Evolutionary conservation across 2,888 invertebrate genomes (phyloP).

Genomic region (Catocala nupta): DNA sequence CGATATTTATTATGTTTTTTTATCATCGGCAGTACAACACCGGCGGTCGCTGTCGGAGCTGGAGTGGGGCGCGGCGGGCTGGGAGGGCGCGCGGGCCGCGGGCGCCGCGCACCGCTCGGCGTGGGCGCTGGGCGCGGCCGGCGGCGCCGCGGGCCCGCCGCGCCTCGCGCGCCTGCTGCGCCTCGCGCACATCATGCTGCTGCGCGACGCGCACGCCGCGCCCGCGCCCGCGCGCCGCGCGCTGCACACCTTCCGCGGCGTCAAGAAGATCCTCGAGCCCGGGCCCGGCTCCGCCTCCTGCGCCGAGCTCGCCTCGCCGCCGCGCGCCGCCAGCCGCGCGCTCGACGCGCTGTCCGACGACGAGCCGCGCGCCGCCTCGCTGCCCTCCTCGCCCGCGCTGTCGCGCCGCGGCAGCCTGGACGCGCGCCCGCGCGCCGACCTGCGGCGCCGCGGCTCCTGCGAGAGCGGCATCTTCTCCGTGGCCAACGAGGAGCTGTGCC

Average conservation of each 20-base stretch:
- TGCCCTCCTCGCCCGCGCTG: constrained; percentile 76
- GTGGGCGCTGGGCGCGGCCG: constrained; percentile 62
- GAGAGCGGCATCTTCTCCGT: constrained; percentile 97
- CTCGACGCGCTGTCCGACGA: constrained; percentile 54
- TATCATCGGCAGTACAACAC: constrained; percentile 85
- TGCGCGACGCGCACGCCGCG: constrained; percentile 93
- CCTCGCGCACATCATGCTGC: constrained; percentile 95
- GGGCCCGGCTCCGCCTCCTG: constrained; percentile 90
- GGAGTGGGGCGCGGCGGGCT: constrained; percentile 88
- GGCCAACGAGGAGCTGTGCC: constrained; percentile 92
- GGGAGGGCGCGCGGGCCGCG: constrained; percentile 53
- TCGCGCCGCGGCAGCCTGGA: constrained; percentile 62
- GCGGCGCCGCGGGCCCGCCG: constrained; percentile 69
- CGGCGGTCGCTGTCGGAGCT: constrained; percentile 92
- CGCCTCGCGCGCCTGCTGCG: constrained; percentile 87
- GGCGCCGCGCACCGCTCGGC: constrained; percentile 60
- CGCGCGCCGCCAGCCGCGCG: constrained; percentile 56
- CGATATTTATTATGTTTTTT: not conserved
- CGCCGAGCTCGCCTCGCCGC: constrained; percentile 92
- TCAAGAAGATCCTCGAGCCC: constrained; percentile 93
- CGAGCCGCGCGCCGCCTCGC: constrained; percentile 69
- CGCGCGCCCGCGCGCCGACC: constrained; percentile 57
- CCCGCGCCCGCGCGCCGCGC: constrained; percentile 89
- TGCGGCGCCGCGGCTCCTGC: constrained; percentile 90
- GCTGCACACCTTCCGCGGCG: constrained; percentile 92